These are phyloP conservation scores for Pteronotus mesoamericanus DNA, from an alignment of 2,797 vertebrate species.

Conservation along the genomic window DNA sequence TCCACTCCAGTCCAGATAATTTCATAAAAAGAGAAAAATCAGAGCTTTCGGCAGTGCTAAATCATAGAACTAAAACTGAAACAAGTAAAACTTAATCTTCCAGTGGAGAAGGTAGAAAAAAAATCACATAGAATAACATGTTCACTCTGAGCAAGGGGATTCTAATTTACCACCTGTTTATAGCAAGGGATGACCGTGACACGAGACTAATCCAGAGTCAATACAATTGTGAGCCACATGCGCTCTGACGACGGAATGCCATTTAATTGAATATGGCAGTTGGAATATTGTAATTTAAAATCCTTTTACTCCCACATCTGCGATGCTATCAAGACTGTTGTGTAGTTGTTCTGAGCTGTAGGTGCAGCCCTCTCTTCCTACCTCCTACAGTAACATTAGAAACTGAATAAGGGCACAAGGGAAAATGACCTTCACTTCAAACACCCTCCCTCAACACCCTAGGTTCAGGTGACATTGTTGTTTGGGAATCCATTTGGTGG, in stretches of 20 bases:
- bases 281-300: neutral
- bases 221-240: fast-evolving
- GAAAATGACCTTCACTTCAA: neutral
- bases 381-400: neutral
- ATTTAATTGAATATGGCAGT: neutral
- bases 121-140: neutral
- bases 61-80: neutral
- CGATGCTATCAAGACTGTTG: neutral
- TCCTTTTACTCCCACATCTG: neutral
- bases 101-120: neutral
- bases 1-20: neutral
- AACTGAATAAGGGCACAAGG: neutral
- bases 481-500: neutral
- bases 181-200: neutral
- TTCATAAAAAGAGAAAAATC: neutral
- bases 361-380: neutral
- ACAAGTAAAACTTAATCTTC: neutral
- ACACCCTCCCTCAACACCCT: neutral
- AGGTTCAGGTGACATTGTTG: neutral
- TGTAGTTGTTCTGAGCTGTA: neutral
- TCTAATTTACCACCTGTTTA: neutral
- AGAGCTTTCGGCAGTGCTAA: neutral
- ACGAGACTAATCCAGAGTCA: neutral
- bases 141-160: neutral
- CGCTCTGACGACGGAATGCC: neutral